Conservation (phyloP, 2,797 vertebrate species). For the Lacerta agilis region DNA sequence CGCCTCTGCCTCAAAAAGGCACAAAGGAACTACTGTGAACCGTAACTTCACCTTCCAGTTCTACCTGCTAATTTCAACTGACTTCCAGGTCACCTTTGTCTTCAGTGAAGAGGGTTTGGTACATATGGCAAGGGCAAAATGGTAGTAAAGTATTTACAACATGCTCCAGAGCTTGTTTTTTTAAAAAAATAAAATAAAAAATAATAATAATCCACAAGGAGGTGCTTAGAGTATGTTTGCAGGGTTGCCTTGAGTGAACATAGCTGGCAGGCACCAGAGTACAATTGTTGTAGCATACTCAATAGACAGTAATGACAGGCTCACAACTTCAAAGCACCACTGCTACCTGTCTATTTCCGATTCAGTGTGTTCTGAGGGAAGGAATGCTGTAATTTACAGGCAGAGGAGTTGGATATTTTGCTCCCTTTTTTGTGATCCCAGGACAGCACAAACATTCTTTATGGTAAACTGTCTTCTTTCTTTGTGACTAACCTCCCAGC, state of each 20-base stretch:
- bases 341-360: slow-evolving; percentile 23
- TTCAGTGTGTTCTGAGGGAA: slow-evolving; percentile 16
- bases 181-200: not conserved
- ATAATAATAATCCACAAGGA: not conserved
- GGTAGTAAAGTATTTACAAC: slow-evolving; percentile 30
- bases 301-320: not conserved
- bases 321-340: slow-evolving; percentile 26
- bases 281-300: not conserved
- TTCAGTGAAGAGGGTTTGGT: not conserved
- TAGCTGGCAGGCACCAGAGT: slow-evolving; percentile 20
- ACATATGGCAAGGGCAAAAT: not conserved
- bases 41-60: not conserved
- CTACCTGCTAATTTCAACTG: not conserved
- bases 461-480: not conserved
- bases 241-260: slow-evolving; percentile 6
- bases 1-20: too few relatives aligned
- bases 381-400: slow-evolving; percentile 31
- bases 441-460: not conserved
- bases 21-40: not conserved
- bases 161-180: not conserved
- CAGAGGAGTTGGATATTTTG: slow-evolving; percentile 40
- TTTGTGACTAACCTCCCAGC: too few relatives aligned
- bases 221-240: not conserved
- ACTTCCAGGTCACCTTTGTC: slow-evolving; percentile 35
- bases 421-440: slow-evolving; percentile 15